These are phyloP conservation scores for Antheraea pernyi DNA, from an alignment of 1,140 invertebrate genomes.

Conservation along the genomic window DNA sequence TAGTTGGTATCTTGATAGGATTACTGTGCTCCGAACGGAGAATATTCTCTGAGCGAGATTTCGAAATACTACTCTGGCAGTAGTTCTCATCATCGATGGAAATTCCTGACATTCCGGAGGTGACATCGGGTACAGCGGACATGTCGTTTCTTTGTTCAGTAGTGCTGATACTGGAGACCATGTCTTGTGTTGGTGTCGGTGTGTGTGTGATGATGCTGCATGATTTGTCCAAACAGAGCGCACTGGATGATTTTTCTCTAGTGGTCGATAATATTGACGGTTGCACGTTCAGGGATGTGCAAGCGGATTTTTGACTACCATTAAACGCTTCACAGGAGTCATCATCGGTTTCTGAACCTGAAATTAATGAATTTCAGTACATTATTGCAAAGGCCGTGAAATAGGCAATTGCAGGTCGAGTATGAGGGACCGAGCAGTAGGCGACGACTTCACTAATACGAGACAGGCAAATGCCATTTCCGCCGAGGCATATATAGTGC, in stretches of 20 bases:
- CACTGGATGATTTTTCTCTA: conserved; percentile 71
- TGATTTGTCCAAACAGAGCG: conserved; percentile 72
- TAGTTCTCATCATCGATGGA: conserved; percentile 76
- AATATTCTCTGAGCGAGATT: conserved; percentile 74
- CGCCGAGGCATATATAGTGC: too few species aligned
- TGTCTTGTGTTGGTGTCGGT: conserved; percentile 75
- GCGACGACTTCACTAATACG: too few species aligned
- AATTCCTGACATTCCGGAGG: conserved; percentile 73
- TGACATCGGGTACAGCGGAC: conserved; percentile 70
- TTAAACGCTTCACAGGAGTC: conserved; percentile 73
- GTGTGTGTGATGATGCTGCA: conserved; percentile 71
- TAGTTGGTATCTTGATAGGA: conserved; percentile 45
- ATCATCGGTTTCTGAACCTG: conserved; percentile 75
- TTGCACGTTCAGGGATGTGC: conserved; percentile 69
- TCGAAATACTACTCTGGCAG: conserved; percentile 70
- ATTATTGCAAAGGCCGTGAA: too few species aligned
- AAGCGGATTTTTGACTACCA: conserved; percentile 71
- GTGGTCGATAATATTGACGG: conserved; percentile 68
- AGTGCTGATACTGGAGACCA: conserved; percentile 77
- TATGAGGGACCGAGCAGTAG: too few species aligned
- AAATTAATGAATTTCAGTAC: too few species aligned
- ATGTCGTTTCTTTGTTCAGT: conserved; percentile 72
- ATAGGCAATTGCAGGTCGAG: too few species aligned
- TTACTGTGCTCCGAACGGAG: conserved; percentile 69
- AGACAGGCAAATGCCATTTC: too few species aligned